phyloP scores from a whole-genome alignment of 2,797 vertebrate genomes.

The Rhinatrema bivittatum region DNA sequence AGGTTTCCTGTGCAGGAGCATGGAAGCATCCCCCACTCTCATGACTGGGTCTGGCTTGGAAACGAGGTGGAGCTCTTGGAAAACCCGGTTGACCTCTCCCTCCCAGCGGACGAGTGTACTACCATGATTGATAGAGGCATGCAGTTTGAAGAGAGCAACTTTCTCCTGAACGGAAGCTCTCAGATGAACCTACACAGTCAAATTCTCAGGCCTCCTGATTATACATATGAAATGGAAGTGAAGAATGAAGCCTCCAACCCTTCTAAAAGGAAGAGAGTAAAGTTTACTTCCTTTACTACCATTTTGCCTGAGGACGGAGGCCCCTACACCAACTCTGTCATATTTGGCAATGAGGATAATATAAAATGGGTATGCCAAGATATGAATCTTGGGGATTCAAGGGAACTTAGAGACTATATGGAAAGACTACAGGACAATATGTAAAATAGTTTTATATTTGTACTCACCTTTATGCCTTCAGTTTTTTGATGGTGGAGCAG shows the following conservation, averaged over 20 bases:
- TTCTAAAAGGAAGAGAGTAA: conserved; percentile 87
- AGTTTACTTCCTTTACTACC: conserved; percentile 94
- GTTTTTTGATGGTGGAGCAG: conserved; percentile 53
- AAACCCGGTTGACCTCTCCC: conserved; percentile 66
- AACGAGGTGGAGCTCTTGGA: conserved; percentile 84
- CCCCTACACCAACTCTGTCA: conserved; percentile 73
- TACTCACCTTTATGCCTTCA: conserved; percentile 79
- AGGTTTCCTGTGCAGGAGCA: conserved; percentile 84
- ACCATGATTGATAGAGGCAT: conserved; percentile 79
- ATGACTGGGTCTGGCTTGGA: conserved; percentile 95
- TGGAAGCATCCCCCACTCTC: conserved; percentile 89
- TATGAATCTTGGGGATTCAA: conserved; percentile 82
- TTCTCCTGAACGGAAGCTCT: conserved; percentile 79
- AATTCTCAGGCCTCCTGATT: conserved; percentile 74
- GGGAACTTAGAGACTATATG: conserved; percentile 92
- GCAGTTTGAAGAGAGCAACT: conserved; percentile 85
- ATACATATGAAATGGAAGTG: conserved; percentile 72
- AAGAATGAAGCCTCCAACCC: conserved; percentile 71
- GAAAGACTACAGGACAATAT: conserved; percentile 96
- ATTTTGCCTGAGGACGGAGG: conserved; percentile 84
- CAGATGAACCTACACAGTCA: conserved; percentile 70
- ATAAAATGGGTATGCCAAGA: conserved; percentile 98
- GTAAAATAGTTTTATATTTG: conserved; percentile 68
- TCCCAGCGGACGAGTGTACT: conserved; percentile 76
- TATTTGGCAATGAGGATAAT: conserved; percentile 83